Conservation (phyloP, 1,140 invertebrate species). For the Trichomalopsis sarcophagae region DNA sequence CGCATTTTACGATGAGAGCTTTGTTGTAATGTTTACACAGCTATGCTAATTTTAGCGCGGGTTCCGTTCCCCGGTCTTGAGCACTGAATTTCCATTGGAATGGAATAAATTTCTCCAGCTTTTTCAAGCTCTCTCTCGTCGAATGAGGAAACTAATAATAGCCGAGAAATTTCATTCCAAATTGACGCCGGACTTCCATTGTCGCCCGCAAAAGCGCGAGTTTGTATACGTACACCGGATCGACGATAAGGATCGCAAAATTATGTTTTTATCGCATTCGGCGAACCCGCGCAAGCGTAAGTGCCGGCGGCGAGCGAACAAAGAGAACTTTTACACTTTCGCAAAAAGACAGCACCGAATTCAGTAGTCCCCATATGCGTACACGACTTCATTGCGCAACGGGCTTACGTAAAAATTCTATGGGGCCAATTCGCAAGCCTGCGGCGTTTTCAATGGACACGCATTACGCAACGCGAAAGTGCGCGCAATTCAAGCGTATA, state of each 20-base stretch:
- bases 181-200: neutral
- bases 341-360: too few species aligned
- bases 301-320: neutral
- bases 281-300: too few species aligned
- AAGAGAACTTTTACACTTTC: neutral
- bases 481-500: neutral
- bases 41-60: too few species aligned
- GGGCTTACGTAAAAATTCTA: neutral
- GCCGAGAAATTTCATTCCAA: neutral
- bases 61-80: neutral
- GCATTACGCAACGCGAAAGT: neutral
- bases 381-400: neutral
- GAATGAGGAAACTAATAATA: too few species aligned
- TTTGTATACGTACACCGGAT: too few species aligned
- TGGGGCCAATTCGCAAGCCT: neutral
- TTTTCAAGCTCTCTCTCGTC: neutral
- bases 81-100: neutral
- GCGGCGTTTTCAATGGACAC: neutral
- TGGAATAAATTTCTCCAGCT: neutral
- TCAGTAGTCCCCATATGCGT: too few species aligned
- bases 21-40: neutral
- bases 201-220: too few species aligned
- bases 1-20: neutral
- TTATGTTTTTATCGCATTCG: too few species aligned
- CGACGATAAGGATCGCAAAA: too few species aligned